Conservation (phyloP, 2,888 invertebrate genomes). For the Cephus runcator region DNA sequence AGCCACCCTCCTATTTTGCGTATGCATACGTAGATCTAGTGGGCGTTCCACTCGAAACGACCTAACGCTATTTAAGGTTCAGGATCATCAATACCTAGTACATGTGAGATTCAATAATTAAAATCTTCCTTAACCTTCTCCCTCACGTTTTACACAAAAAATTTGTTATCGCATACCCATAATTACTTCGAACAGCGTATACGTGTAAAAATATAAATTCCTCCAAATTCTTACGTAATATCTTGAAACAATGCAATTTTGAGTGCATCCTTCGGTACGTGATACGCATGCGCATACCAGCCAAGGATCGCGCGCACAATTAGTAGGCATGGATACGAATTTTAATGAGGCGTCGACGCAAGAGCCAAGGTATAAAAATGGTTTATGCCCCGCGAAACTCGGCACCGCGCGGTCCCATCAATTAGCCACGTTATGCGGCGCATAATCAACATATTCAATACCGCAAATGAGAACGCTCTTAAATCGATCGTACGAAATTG, state of each 20-base stretch:
- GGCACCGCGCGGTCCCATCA: slow-evolving; percentile 50
- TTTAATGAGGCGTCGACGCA: slow-evolving; percentile 54
- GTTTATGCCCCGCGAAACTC: slow-evolving; percentile 57
- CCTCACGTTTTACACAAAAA: background rate
- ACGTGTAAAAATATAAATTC: background rate
- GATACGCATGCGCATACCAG: background rate
- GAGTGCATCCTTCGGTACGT: background rate
- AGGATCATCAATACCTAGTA: background rate
- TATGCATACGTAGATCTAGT: slow-evolving; percentile 40
- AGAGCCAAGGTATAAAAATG: slow-evolving; percentile 50
- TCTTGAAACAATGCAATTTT: background rate
- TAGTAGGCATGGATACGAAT: slow-evolving; percentile 35
- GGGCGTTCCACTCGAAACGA: slow-evolving; percentile 24
- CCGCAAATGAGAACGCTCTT: slow-evolving; percentile 38
- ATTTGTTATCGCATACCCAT: background rate
- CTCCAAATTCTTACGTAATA: background rate
- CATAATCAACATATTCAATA: slow-evolving; percentile 50
- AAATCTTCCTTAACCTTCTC: background rate
- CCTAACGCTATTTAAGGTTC: slow-evolving; percentile 13
- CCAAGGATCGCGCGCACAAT: slow-evolving; percentile 8
- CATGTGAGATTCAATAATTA: slow-evolving; percentile 3
- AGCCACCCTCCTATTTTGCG: slow-evolving; percentile 48
- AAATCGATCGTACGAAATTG: slow-evolving; percentile 21
- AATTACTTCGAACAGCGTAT: background rate
- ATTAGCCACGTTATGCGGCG: slow-evolving; percentile 45